Evolutionary conservation across 2,113 vertebrate genomes (phyloP), one percentile per base, ranked within the genome.

Genomic region (Cygnus atratus): DNA sequence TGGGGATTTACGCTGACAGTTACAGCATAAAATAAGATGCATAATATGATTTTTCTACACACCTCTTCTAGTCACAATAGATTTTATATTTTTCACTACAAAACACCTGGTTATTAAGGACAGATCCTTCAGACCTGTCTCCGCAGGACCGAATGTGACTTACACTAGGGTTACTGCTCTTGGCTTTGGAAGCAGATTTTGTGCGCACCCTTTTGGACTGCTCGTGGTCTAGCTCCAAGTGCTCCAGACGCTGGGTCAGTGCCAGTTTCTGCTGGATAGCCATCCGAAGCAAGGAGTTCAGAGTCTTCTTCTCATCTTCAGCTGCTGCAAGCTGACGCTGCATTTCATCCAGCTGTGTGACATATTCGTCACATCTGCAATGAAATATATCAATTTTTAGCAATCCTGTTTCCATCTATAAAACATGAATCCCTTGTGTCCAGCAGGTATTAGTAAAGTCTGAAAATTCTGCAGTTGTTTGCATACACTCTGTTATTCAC

Each of bases 181-280:
- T 99, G 98, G 98, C 97, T 97, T 99, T 99, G 87, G 98, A 96
- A 65, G 98, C 10, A 18, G 97, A 95, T 96, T 99, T 99, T 96
- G 98, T 87, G 44, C 99, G 98, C 66, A 97, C 98, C 95, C 99
- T 98, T 81, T 98, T 99, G 55, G 98, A 98, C 98, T 99, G 99
- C 97, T 99, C 99, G 0, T 99, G 98, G 96, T 99, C 99, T 4
- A 98, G 96, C 98, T 99, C 99, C 75, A 99, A 96, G 93, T 99
- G 99, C 88, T 99, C 99, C 96, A 99, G 98, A 37, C 99, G 99
- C 98, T 99, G 99, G 5, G 99, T 99, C 95, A 99, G 97, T 2
- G 99, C 99, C 96, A 99, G 98, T 96, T 99, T 99, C 98, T 99
- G 99, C 98, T 99, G 99, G 97, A 99, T 99, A 48, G 99, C 99